Evolutionary conservation across 2,888 invertebrate species (phyloP), one percentile per base, ranked within the genome.

Genomic region (Dendrolimus houi): DNA sequence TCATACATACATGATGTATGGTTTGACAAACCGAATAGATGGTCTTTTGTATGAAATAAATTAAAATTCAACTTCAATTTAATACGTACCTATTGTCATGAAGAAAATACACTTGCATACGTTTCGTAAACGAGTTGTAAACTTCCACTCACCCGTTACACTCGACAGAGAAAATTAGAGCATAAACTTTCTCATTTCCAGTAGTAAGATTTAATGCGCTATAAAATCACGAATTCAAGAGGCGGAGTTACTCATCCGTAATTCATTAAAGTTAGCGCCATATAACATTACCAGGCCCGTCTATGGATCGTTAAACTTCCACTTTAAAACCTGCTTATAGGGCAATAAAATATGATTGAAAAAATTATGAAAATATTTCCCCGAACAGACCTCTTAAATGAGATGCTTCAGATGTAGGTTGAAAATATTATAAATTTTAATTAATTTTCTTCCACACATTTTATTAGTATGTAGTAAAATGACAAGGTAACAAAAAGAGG

Each of bases 211-310:
- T 81, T 80, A 85, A 77, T 75, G 75, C 74, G 71, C 77, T 73
- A 83, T 85, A 85, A 85, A 85, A 81, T 83, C 79, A 79, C 74
- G 76, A 80, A 83, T 83, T 80, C 80, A 76, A 77, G 74, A 78
- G 77, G 81, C 63, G 78, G 76, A 77, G 76, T 79, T 75, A 79
- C 76, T 84, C 84, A 84, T 84, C 82, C 83, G 85, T 85, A 86
- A 87, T 87, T 88, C 83, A 87, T 87, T 86, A 83, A 85, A 84
- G 78, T 86, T 84, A 74, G 81, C 83, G 73, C 83, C 47, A 75
- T 82, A 82, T 74, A 79, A 79, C 80, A 81, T 82, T 83, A 82
- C 81, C 75, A 73, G 69, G 70, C 29, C 79, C 78, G 80, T 77
- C 79, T 70, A 75, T 68, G 62, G 67, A 74, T 75, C 81, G 77